Evolutionary conservation across 2,113 vertebrate species (phyloP), one percentile per base, ranked within the genome.

Genomic region (Corythoichthys intestinalis): DNA sequence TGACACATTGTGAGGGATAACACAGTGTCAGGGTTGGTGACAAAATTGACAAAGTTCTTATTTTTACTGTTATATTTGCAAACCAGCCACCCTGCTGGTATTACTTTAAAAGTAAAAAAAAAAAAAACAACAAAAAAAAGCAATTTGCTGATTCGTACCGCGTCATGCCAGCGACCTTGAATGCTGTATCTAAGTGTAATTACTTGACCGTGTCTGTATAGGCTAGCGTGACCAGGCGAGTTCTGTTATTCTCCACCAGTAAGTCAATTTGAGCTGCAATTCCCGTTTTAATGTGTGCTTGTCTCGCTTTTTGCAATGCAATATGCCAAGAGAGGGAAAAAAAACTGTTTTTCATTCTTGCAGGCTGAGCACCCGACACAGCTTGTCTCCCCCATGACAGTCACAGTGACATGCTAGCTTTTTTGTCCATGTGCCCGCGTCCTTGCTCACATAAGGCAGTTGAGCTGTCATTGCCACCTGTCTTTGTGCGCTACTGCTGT

Each of bases 321-420:
- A 74, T 71, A 60, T 57, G 38, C 79, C 61, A 20, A 12, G 59
- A 20, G 15, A 17, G 66, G 66, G 68, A 76, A 50, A 67, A 41
- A 39, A 70, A 63, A 71, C 60, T 53, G 37, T 61, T 37, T 66
- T 66, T 35, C 70, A 50, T 70, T 68, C 52, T 50, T 20, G 41
- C 79, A 54, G 69, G 59, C 59, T 82, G 85, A 86, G 67, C 78
- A 81, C 76, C 82, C 83, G 83, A 85, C 83, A 80, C 70, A 62
- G 75, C 83, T 77, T 48, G 65, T 76, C 77, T 85, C 75, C 75
- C 62, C 58, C 59, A 53, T 78, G 75, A 84, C 81, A 80, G 41
- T 75, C 74, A 67, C 69, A 37, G 61, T 75, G 68, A 69, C 70
- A 66, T 76, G 65, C 75, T 73, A 60, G 74, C 72, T 65, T 77